A percentile compares a stretch with the other conserved stretches of the same genome.
phyloP scores from a whole-genome alignment of 2,888 invertebrate genomes.

The Drosophila quinaria region DNA sequence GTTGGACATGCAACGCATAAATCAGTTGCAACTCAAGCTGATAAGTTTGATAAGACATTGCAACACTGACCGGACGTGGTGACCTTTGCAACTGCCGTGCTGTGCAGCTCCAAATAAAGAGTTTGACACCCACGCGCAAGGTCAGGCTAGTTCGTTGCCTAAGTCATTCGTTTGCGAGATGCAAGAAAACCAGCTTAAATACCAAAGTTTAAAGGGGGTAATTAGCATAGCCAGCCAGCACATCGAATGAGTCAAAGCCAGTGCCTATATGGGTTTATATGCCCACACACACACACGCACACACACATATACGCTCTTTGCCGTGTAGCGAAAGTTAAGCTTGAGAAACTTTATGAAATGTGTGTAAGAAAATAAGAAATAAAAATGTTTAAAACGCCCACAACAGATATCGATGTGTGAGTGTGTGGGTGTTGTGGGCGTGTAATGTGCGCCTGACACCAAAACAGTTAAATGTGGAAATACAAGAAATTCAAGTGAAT shows the following conservation, averaged over 20 bases:
- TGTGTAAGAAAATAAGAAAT: conserved; percentile 38
- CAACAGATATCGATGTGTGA: conserved; percentile 30
- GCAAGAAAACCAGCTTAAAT: conserved; percentile 50
- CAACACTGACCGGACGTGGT: conserved; percentile 20
- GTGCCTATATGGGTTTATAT: conserved; percentile 34
- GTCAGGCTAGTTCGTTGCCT: conserved; percentile 70
- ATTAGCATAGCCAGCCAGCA: conserved; percentile 65
- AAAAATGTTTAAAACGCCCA: conserved; percentile 59
- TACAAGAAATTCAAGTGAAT: conserved; percentile 82
- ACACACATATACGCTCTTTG: conserved; percentile 7
- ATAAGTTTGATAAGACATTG: conserved; percentile 41
- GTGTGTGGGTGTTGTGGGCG: conserved; percentile 67
- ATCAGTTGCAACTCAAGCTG: conserved; percentile 11
- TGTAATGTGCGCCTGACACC: conserved; percentile 77
- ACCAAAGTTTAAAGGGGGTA: conserved; percentile 62
- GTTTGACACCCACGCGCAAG: conserved; percentile 54
- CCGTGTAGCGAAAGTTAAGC: conserved; percentile 69
- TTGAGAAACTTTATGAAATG: conserved; percentile 54
- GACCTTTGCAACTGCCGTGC: conserved; percentile 23
- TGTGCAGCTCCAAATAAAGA: conserved; percentile 18
- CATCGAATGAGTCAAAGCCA: conserved; percentile 58
- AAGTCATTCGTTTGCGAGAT: conserved; percentile 59
- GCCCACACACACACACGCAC: conserved; percentile 29
- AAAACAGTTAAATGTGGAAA: conserved; percentile 81
- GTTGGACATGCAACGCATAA: conserved; percentile 14